phyloP scores from a whole-genome alignment of 1,140 invertebrate species.

The Calycopis cecrops region DNA sequence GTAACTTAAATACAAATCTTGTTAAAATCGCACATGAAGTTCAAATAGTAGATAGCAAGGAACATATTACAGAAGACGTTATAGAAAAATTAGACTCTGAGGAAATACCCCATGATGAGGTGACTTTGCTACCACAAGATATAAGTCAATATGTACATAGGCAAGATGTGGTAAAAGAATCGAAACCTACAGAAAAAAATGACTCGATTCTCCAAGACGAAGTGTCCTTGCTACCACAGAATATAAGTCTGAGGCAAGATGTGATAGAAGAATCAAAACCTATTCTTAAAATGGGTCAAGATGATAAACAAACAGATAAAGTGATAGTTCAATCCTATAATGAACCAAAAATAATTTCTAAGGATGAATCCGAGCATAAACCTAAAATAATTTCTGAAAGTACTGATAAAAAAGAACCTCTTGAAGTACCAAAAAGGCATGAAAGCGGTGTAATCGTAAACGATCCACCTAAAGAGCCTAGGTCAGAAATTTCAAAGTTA shows the following conservation, averaged over 20 bases:
- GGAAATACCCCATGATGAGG: neutral
- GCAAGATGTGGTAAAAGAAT: too few species aligned
- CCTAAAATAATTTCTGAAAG: too few species aligned
- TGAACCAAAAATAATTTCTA: too few species aligned
- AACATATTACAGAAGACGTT: constrained; percentile 79
- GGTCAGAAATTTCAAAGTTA: neutral
- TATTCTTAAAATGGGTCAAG: too few species aligned
- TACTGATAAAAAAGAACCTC: neutral
- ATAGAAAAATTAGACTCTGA: constrained; percentile 79
- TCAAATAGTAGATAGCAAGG: constrained; percentile 83
- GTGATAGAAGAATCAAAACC: too few species aligned
- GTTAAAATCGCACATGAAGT: constrained; percentile 38
- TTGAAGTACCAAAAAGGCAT: neutral
- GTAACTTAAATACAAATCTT: neutral
- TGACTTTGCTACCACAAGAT: too few species aligned
- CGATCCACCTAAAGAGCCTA: neutral
- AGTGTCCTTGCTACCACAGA: too few species aligned
- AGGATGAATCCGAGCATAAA: too few species aligned
- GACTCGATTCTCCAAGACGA: constrained; percentile 58
- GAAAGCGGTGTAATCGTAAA: neutral
- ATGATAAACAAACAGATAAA: too few species aligned
- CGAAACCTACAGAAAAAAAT: constrained; percentile 72
- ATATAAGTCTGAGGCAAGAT: too few species aligned
- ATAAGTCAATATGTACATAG: too few species aligned
- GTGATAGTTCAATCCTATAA: too few species aligned